A percentile compares a stretch with the other conserved stretches of the same genome.
These are phyloP conservation scores for Camponotus pennsylvanicus DNA, from an alignment of 1,140 invertebrate species.

Conservation along the genomic window DNA sequence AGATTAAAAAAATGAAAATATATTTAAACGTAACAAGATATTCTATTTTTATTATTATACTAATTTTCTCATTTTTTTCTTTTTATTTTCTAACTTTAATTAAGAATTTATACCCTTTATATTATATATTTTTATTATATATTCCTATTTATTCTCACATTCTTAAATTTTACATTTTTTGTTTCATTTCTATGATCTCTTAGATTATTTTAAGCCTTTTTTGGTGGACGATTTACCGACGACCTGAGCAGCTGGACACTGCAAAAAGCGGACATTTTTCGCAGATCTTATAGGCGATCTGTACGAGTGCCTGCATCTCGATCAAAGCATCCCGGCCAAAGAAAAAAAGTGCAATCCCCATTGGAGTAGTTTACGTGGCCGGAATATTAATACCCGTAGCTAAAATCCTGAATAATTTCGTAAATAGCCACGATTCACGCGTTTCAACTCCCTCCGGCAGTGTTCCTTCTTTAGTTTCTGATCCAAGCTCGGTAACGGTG, in stretches of 20 bases:
- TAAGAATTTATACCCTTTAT: neutral
- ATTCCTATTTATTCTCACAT: neutral
- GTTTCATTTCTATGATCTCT: neutral
- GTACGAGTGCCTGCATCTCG: constrained; percentile 18
- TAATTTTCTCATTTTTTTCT: neutral
- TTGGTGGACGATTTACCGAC: neutral
- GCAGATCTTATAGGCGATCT: constrained; percentile 36
- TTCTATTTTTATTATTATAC: neutral
- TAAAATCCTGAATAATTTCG: constrained; percentile 66
- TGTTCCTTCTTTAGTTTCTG: constrained; percentile 41
- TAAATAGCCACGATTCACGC: constrained; percentile 63
- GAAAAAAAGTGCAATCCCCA: constrained; percentile 13
- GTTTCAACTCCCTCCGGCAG: neutral
- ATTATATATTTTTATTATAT: neutral
- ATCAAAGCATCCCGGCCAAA: constrained; percentile 1
- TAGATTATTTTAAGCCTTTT: neutral
- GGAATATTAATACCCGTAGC: constrained; percentile 37
- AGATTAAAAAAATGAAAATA: neutral
- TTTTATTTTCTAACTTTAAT: neutral
- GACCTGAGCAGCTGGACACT: constrained; percentile 9
- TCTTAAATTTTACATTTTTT: neutral
- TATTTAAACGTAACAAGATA: neutral
- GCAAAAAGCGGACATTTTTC: neutral
- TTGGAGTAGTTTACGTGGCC: constrained; percentile 1
- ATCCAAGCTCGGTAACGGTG: constrained; percentile 30